A percentile compares a stretch with the other conserved stretches of the same genome.
phyloP scores from a whole-genome alignment of 2,113 vertebrate species.

The Cheilinus undulatus region DNA sequence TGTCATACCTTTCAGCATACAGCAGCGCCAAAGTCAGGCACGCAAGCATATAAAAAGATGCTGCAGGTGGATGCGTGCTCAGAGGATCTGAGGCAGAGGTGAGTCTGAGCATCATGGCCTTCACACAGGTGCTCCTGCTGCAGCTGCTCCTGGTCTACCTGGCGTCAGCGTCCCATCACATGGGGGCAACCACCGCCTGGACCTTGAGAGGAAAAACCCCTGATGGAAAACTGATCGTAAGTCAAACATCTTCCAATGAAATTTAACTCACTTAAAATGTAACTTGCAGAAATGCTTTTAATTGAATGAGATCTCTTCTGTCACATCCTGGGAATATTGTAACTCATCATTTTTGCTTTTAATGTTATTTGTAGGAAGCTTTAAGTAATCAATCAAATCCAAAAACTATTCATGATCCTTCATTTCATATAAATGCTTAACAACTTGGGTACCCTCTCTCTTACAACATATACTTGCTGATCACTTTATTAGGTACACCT shows the following conservation, averaged over 20 bases:
- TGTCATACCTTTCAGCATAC: not conserved
- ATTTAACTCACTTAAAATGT: not conserved
- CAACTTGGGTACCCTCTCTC: too few relatives aligned
- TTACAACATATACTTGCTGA: too few relatives aligned
- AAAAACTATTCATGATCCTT: too few relatives aligned
- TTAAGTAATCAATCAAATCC: too few relatives aligned
- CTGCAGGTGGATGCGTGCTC: constrained; percentile 23
- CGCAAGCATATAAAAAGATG: not conserved
- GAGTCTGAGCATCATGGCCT: constrained; percentile 48
- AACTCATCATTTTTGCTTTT: too few relatives aligned
- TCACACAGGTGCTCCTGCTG: constrained; percentile 26
- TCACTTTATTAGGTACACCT: too few relatives aligned
- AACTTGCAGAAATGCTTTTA: not conserved
- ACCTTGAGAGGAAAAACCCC: constrained; percentile 44
- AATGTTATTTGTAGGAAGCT: too few relatives aligned
- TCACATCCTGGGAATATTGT: too few relatives aligned
- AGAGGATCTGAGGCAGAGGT: not conserved
- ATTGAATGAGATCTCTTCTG: not conserved
- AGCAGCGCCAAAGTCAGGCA: not conserved
- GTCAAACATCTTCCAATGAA: not conserved
- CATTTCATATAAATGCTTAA: too few relatives aligned
- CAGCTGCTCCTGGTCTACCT: constrained; percentile 60
- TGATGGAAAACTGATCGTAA: constrained; percentile 52
- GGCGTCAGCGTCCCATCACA: constrained; percentile 50
- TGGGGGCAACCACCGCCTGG: constrained; percentile 16